Conservation (phyloP, 2,113 vertebrate genomes). For the Passerina amoena region DNA sequence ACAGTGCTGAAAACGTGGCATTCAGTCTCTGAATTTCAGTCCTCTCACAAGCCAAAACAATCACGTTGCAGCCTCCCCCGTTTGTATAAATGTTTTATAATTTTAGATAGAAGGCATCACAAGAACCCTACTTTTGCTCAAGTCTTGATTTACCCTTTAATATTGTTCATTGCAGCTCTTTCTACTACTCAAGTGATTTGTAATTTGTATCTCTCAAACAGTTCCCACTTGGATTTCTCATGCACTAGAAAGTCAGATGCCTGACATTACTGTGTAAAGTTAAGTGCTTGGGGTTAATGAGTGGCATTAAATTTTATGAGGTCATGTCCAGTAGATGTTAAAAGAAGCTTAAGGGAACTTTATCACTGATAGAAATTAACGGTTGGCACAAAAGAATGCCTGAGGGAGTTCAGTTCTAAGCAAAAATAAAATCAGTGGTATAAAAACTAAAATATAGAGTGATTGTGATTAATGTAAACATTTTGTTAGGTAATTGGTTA, state of each 20-base stretch:
- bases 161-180: background rate
- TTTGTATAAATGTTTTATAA: background rate
- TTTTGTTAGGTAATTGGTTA: constrained; percentile 59
- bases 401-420: constrained; percentile 41
- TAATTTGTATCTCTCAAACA: constrained; percentile 58
- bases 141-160: constrained; percentile 22
- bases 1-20: background rate
- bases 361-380: constrained; percentile 66
- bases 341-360: constrained; percentile 66
- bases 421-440: constrained; percentile 46
- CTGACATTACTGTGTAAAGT: constrained; percentile 67
- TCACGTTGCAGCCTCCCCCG: background rate
- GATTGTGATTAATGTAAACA: constrained; percentile 62
- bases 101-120: background rate
- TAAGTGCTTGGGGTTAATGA: constrained; percentile 71
- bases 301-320: constrained; percentile 73
- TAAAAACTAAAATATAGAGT: constrained; percentile 51
- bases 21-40: background rate
- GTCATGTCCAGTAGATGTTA: constrained; percentile 66
- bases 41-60: background rate
- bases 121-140: background rate
- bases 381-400: constrained; percentile 48
- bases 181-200: constrained; percentile 10
- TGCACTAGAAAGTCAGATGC: constrained; percentile 59
- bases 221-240: constrained; percentile 68